A percentile compares a stretch with the other conserved stretches of the same genome.
Conservation (phyloP, 64 coral and sea anemone species). For the Montipora efflorescens region DNA sequence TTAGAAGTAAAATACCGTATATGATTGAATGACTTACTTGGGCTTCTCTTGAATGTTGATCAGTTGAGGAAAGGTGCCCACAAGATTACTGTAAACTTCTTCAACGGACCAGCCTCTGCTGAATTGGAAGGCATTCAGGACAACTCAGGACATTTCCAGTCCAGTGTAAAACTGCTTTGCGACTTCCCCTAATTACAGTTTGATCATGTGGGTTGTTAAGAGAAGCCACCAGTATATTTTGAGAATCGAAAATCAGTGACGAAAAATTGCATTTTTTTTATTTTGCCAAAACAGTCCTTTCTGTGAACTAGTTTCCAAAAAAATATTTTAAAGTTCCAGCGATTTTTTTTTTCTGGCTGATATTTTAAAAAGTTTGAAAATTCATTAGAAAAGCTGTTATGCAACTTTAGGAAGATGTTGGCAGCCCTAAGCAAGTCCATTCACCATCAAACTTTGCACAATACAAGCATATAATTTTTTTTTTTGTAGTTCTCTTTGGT, state of each 20-base stretch:
- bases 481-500: not conserved
- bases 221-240: not conserved
- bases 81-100: not conserved
- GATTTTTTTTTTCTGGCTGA: not conserved
- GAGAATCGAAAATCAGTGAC: not conserved
- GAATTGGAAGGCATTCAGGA: constrained; percentile 2
- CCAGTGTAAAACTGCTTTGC: not conserved
- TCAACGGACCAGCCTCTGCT: not conserved
- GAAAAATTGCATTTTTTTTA: not conserved
- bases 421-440: not conserved
- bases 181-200: not conserved
- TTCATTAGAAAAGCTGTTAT: not conserved
- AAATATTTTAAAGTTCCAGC: not conserved
- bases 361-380: not conserved
- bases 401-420: not conserved
- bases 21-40: not conserved
- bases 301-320: not conserved
- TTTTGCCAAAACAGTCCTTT: not conserved
- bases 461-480: not conserved
- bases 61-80: not conserved
- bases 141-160: constrained; percentile 11
- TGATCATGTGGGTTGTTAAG: not conserved
- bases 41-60: not conserved
- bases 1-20: not conserved
- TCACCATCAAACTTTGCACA: not conserved